A percentile compares a stretch with the other conserved stretches of the same genome.
These are phyloP conservation scores for Picathartes gymnocephalus DNA, from an alignment of 2,113 vertebrate genomes.

Conservation along the genomic window DNA sequence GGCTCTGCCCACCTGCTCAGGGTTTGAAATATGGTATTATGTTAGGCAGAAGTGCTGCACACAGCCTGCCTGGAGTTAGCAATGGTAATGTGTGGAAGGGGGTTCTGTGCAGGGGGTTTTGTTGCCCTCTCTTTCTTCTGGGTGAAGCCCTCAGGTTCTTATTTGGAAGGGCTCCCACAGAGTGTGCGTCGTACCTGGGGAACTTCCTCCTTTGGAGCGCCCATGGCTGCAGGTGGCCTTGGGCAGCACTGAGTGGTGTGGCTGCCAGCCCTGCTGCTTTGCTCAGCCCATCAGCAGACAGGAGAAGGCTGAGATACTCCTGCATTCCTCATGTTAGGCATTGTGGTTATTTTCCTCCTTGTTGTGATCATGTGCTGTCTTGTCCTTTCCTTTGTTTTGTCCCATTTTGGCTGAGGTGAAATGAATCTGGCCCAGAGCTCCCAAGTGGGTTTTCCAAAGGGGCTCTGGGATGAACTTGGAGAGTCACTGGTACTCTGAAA, in stretches of 20 bases:
- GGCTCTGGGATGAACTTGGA: background rate
- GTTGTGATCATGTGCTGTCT: background rate
- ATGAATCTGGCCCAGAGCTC: background rate
- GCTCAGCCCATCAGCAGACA: background rate
- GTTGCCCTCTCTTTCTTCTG: background rate
- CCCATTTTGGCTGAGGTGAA: background rate
- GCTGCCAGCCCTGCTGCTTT: background rate
- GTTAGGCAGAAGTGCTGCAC: background rate
- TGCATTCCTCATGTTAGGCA: background rate
- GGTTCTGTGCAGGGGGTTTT: background rate
- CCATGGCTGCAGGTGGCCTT: fast-evolving
- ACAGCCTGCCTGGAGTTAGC: background rate
- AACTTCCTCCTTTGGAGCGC: fast-evolving
- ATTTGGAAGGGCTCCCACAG: background rate
- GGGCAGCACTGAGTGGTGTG: background rate
- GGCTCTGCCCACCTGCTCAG: background rate
- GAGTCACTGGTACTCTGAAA: background rate
- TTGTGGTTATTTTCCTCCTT: background rate
- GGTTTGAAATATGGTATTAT: background rate
- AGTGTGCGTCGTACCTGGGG: fast-evolving
- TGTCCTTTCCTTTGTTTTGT: background rate
- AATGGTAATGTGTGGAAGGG: background rate
- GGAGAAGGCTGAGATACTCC: background rate
- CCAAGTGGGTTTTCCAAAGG: background rate
- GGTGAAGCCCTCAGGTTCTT: background rate